A percentile compares a stretch with the other conserved stretches of the same genome.
These are phyloP conservation scores for Tridacna crocea DNA, from an alignment of 2,888 invertebrate genomes.

Conservation along the genomic window DNA sequence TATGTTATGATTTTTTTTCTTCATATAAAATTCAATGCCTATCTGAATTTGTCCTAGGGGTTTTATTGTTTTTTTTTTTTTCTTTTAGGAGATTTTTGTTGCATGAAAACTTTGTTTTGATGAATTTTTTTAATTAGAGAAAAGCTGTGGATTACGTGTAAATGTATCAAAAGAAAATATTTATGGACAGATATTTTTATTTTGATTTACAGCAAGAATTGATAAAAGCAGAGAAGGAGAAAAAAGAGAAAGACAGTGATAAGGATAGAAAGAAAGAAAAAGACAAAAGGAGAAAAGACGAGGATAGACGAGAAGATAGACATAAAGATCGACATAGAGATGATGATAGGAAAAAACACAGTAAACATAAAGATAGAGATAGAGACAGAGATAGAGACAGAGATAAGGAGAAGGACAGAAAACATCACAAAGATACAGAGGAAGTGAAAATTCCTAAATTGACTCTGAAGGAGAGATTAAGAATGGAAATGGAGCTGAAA, in stretches of 20 bases:
- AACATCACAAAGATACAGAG: slow-evolving; percentile 47
- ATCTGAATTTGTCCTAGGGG: too few relatives aligned
- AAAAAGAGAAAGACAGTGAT: slow-evolving; percentile 30
- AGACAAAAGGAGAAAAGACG: slow-evolving; percentile 32
- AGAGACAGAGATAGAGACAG: slow-evolving; percentile 29
- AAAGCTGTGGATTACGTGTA: too few relatives aligned
- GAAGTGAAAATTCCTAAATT: slow-evolving; percentile 57
- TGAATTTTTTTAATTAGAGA: too few relatives aligned
- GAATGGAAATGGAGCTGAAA: slow-evolving; percentile 65
- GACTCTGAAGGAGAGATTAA: slow-evolving; percentile 59
- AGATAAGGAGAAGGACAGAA: slow-evolving; percentile 47
- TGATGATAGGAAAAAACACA: slow-evolving; percentile 31
- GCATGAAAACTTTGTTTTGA: too few relatives aligned
- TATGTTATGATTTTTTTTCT: too few relatives aligned
- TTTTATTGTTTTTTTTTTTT: too few relatives aligned
- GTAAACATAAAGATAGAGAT: slow-evolving; percentile 24
- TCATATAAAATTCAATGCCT: too few relatives aligned
- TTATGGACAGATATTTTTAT: neutral
- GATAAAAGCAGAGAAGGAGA: slow-evolving; percentile 51
- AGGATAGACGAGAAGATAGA: slow-evolving; percentile 36
- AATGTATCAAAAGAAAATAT: too few relatives aligned
- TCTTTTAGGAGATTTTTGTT: too few relatives aligned
- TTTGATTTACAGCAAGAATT: slow-evolving; percentile 53
- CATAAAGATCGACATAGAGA: slow-evolving; percentile 51
- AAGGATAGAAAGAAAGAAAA: slow-evolving; percentile 42